Evolutionary conservation across 2,888 invertebrate genomes (phyloP).

Genomic region (Calliphora vomitoria): DNA sequence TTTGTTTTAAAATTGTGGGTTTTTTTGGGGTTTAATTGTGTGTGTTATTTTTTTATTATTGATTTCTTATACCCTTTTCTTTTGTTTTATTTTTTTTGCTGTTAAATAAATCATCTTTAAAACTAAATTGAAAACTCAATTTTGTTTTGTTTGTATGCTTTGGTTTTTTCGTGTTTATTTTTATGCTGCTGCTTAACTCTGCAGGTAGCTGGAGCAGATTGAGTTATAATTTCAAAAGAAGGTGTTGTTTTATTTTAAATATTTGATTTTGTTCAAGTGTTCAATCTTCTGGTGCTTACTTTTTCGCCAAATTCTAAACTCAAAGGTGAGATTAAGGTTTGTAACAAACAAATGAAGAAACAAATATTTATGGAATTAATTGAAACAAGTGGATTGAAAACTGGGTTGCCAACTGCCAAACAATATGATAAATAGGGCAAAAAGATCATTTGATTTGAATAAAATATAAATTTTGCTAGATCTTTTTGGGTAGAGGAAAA

Average conservation of each 20-base stretch:
- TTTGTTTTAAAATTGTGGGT: constrained; percentile 42
- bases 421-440: too few species aligned
- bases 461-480: too few species aligned
- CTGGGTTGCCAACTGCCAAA: too few species aligned
- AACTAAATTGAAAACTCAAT: constrained; percentile 81
- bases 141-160: constrained; percentile 39
- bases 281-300: neutral
- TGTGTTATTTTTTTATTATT: constrained; percentile 59
- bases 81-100: constrained; percentile 19
- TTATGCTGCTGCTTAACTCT: constrained; percentile 45
- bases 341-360: neutral
- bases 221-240: constrained; percentile 68
- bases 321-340: constrained; percentile 9
- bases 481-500: too few species aligned
- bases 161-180: too few species aligned
- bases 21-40: constrained; percentile 26
- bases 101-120: constrained; percentile 80
- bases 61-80: constrained; percentile 58
- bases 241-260: constrained; percentile 58
- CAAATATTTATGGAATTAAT: constrained; percentile 9
- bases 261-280: constrained; percentile 7
- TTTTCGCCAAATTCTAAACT: constrained; percentile 6
- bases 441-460: too few species aligned
- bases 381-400: constrained; percentile 24
- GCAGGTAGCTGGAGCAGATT: constrained; percentile 67